Evolutionary conservation across 2,797 vertebrate species (phyloP), one percentile per base, ranked within the genome.

Genomic region (Malacoraja senta): DNA sequence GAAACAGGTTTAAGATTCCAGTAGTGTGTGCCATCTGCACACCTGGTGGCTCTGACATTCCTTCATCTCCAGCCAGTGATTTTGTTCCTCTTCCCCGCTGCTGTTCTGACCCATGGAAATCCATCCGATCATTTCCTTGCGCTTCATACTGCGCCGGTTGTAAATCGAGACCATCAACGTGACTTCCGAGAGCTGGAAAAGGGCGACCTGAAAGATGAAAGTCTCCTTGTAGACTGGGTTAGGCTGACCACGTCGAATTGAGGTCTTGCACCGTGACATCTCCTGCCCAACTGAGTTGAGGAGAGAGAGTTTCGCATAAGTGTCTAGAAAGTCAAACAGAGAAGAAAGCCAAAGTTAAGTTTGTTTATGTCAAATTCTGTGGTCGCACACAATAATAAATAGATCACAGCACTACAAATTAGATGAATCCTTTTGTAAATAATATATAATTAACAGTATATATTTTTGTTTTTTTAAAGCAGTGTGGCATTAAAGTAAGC

Each of bases 81-180:
- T 97, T 94, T 96, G 97, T 94, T 99, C 98, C 94, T 98, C 98
- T 68, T 98, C 96, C 1, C 98, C 98, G 0, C 98, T 99, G 96
- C 97, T 98, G 96, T 97, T 99, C 94, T 98, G 98, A 13, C 99
- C 99, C 96, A 99, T 94, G 1, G 98, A 97, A 79, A 99, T 95
- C 98, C 98, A 99, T 93, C 99, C 99, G 24, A 99, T 96, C 98
- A 99, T 99, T 96, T 99, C 98, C 94, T 99, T 99, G 94, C 98
- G 97, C 95, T 99, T 99, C 98, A 99, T 98, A 95, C 97, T 97
- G 93, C 98, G 97, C 3, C 98, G 97, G 95, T 96, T 98, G 95
- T 98, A 99, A 94, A 99, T 94, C 93, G 98, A 98, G 94, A 98
- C 96, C 96, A 99, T 97, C 93, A 99, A 95, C 0, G 98, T 99